Percentiles rank a stretch among this genome's conserved stretches.
Conservation (phyloP, 2,888 invertebrate genomes). For the Eurytoma californica region DNA sequence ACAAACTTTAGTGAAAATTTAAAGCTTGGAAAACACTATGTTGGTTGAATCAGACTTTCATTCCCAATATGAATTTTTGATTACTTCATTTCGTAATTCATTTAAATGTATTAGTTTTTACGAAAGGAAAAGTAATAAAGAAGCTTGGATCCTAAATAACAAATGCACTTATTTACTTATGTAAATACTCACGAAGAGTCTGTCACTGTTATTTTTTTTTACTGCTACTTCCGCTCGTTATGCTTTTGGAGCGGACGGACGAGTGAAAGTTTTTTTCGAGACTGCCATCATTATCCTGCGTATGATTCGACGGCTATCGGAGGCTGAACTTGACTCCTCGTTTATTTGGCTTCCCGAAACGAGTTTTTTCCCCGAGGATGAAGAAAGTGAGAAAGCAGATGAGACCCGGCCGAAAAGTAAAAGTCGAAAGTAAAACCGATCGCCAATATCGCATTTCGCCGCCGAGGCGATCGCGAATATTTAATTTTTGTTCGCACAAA, state of each 20-base stretch:
- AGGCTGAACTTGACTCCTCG: conserved; percentile 30
- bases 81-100: no score
- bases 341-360: neutral
- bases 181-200: neutral
- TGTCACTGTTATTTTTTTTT: conserved; percentile 24
- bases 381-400: conserved; percentile 39
- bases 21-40: no score
- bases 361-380: conserved; percentile 21
- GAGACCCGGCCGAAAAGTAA: neutral
- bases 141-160: no score
- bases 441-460: no score
- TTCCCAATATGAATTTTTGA: no score
- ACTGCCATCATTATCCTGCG: neutral
- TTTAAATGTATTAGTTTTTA: no score
- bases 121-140: no score
- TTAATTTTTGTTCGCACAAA: no score
- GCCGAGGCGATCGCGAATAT: no score
- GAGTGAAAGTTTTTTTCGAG: conserved; percentile 40
- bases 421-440: conserved; percentile 35
- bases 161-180: neutral
- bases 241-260: neutral
- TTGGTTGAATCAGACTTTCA: no score
- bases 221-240: neutral
- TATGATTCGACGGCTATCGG: neutral
- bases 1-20: no score